Base-by-base conservation (phyloP, 2,113 vertebrate genomes). In the Gymnobelideus leadbeateri region DNA sequence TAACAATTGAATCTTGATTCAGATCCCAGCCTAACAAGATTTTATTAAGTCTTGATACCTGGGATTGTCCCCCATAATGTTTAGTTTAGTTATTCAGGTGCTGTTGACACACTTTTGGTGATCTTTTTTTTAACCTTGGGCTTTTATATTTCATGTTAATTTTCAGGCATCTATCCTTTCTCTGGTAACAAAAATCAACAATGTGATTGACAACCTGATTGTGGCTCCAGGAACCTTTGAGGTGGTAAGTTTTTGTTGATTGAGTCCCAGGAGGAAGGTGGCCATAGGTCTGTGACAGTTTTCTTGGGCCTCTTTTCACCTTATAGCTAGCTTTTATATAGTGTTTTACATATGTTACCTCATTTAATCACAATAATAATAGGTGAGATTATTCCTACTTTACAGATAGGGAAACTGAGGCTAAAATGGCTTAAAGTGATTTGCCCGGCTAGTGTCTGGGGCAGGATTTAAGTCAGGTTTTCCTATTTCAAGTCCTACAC, bases 121-220 rank as follows among this genome's bases (percentile, higher is more conserved):
- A 21, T 49, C 77, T 89, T 95, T 94, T 96, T 54, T 94, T 96
- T 54, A 93, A 11, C n/a, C 92, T n/a, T 89, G 46, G 55, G 0
- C 95, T 24, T 94, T 96, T 97, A 96, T 95, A 37, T 97, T 19
- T 90, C 0, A 1, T 90, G 43, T 31, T 94, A 0, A 28, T 89
- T 37, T 91, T 89, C 96, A 99, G 99, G 99, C 99, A 0, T 99
- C 99, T 91, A 99, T 99, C 93, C 98, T 99, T 94, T 99, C 99
- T 5, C 98, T 99, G 97, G 99, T 99, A 96, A 99, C 99, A 55
- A 99, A 99, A 98, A 99, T 99, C 96, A 99, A 99, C 98, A 99
- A 99, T 0, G 99, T 99, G 93, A 99, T 99, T 0, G 99, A 99
- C 95, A 99, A 99, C 95, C 97, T 99, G 94, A 99, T 99, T 0